Percentiles rank a stretch among this genome's conserved stretches.
These are phyloP conservation scores for Coelopa pilipes DNA, from an alignment of 2,888 invertebrate species.

Conservation along the genomic window DNA sequence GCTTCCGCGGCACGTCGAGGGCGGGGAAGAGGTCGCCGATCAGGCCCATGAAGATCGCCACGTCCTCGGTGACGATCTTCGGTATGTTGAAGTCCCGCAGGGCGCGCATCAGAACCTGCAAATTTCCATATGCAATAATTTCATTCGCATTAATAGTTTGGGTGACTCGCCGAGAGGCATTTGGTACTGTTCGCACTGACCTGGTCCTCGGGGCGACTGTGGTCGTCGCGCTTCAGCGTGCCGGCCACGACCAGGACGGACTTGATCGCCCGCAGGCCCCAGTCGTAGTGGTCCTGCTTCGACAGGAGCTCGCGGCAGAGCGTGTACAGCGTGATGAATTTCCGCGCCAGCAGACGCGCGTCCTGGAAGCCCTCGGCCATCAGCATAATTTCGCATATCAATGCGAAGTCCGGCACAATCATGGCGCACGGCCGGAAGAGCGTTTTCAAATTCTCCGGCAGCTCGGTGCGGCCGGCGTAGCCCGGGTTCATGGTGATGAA, in stretches of 20 bases:
- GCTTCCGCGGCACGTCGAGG: slow-evolving; percentile 89
- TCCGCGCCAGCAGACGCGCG: slow-evolving; percentile 88
- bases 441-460: slow-evolving; percentile 79
- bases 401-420: slow-evolving; percentile 96
- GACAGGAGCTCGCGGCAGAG: slow-evolving; percentile 91
- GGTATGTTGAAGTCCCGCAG: slow-evolving; percentile 94
- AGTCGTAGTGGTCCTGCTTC: slow-evolving; percentile 97
- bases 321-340: slow-evolving; percentile 94
- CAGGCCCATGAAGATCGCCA: slow-evolving; percentile 92
- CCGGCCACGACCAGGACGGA: slow-evolving; percentile 96
- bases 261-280: slow-evolving; percentile 97
- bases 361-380: slow-evolving; percentile 97
- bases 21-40: slow-evolving; percentile 95
- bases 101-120: slow-evolving; percentile 86
- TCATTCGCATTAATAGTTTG: no score
- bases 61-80: slow-evolving; percentile 93
- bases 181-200: not conserved
- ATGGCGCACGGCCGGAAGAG: slow-evolving; percentile 88
- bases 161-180: no score
- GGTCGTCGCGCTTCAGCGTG: slow-evolving; percentile 85
- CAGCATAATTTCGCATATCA: slow-evolving; percentile 98
- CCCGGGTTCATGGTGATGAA: slow-evolving; percentile 99
- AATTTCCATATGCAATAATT: no score
- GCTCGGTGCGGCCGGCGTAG: slow-evolving; percentile 91
- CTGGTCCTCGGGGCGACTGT: slow-evolving; percentile 88